Percentiles rank a stretch among this genome's conserved stretches.
Evolutionary conservation across 2,888 invertebrate species (phyloP).

Genomic region (Hartigia nigra): DNA sequence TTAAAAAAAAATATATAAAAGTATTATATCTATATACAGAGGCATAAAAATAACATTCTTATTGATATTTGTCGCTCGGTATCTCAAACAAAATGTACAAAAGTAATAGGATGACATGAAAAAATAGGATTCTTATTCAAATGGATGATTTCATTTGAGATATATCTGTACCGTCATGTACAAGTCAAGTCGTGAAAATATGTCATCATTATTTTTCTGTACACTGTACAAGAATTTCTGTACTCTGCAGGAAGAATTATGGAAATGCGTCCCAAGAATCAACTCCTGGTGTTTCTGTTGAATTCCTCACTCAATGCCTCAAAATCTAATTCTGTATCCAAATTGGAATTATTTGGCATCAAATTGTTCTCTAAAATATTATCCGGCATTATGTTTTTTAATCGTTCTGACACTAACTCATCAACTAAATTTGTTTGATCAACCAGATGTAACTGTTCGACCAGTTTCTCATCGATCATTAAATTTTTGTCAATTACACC

Average conservation of each 20-base stretch:
- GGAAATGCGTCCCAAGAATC: slow-evolving; percentile 37
- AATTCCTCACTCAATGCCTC: slow-evolving; percentile 62
- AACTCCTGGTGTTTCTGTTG: slow-evolving; percentile 58
- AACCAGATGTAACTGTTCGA: slow-evolving; percentile 56
- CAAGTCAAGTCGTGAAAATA: not conserved
- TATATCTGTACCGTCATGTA: not conserved
- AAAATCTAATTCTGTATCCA: slow-evolving; percentile 60
- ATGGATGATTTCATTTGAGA: not conserved
- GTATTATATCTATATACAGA: not conserved
- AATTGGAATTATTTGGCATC: slow-evolving; percentile 50
- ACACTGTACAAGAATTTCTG: slow-evolving; percentile 2
- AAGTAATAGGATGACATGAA: not conserved
- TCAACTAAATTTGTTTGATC: slow-evolving; percentile 60
- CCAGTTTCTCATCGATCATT: slow-evolving; percentile 60
- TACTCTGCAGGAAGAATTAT: slow-evolving; percentile 11
- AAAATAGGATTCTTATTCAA: not conserved
- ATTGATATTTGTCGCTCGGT: not conserved
- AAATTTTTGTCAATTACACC: slow-evolving; percentile 56
- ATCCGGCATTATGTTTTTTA: slow-evolving; percentile 59
- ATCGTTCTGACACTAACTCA: slow-evolving; percentile 56
- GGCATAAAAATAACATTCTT: not conserved
- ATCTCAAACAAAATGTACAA: not conserved
- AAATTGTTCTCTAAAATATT: slow-evolving; percentile 57
- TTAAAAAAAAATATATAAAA: not conserved
- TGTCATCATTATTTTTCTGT: not conserved